Base-by-base conservation (phyloP, 2,113 vertebrate species). In the Rhinichthys klamathensis region DNA sequence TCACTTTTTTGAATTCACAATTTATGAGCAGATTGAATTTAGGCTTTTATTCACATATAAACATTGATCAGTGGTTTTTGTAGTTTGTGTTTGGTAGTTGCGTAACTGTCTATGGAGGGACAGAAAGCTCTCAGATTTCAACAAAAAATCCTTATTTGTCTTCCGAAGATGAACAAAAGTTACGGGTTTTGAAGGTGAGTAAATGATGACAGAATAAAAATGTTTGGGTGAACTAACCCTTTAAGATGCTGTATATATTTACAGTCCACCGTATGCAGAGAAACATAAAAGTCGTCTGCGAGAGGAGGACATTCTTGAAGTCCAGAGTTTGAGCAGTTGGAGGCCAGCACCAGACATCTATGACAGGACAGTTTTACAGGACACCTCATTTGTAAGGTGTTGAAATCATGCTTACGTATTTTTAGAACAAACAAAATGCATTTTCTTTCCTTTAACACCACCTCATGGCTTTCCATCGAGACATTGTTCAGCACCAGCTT, bases 221-320 rank as follows among this genome's bases (percentile, higher is more conserved):
- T 51, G 16, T 51, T 51, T 16, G 49, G 15, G 49, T 51, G 15
- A 51, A 51, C 15, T 51, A 3, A 15, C 15, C 15, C 49, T 51
- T 51, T 51, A 73, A 35, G 4, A 10, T 23, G 65, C 38, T 67
- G 11, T 32, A 13, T 84, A 6, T 84, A 8, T 81, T 58, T 69
- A 32, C 86, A 90, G 85, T 21, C 21, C 78, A 46, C 16, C 61
- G 0, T 82, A 84, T 61, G n/a, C 2, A 18, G 78, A 85, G 73
- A 90, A 89, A 65, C 84, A 72, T 54, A 79, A 10, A 69, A 44
- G 83, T 4, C 30, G 27, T 54, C 79, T 69, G n/a, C 78, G 51
- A 72, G 75, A 89, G 35, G 73, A 79, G 21, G 88, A 88, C 32
- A 82, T 89, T 12, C 41, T 86, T 63, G 88, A 86, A 78, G 89